Percentiles rank a stretch among this genome's conserved stretches.
These are phyloP conservation scores for Oscheius sp. DNA, from an alignment of 2,888 invertebrate genomes.

Conservation along the genomic window DNA sequence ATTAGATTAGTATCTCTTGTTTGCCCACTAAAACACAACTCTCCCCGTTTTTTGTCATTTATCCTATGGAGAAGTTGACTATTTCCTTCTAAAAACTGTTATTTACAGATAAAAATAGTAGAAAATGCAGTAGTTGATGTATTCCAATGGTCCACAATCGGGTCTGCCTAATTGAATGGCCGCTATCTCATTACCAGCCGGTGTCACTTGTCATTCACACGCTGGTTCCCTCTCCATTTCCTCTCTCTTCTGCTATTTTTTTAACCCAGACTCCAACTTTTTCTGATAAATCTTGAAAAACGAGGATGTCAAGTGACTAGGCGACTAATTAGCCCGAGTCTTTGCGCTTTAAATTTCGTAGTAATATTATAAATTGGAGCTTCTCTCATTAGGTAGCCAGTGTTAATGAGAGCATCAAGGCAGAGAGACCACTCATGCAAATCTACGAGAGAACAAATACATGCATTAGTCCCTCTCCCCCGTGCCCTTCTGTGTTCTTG, in stretches of 20 bases:
- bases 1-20: too few species aligned
- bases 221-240: not conserved
- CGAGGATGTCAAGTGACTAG: too few species aligned
- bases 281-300: too few species aligned
- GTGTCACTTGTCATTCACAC: slow-evolving; percentile 37
- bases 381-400: slow-evolving; percentile 18
- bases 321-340: not conserved
- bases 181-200: slow-evolving; percentile 35
- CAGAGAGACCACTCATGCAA: slow-evolving; percentile 20
- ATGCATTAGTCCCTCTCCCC: not conserved
- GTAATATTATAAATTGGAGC: not conserved
- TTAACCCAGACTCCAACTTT: not conserved
- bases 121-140: slow-evolving; percentile 12
- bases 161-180: slow-evolving; percentile 30
- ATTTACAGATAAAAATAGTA: too few species aligned
- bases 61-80: too few species aligned
- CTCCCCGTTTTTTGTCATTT: too few species aligned
- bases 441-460: not conserved
- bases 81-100: too few species aligned
- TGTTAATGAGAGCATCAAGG: slow-evolving; percentile 11
- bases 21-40: too few species aligned
- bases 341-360: not conserved
- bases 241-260: not conserved
- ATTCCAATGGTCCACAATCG: slow-evolving; percentile 25
- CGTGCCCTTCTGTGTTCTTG: too few species aligned